phyloP scores from a whole-genome alignment of 2,113 vertebrate species.

The Paracyprichromis sp. region DNA sequence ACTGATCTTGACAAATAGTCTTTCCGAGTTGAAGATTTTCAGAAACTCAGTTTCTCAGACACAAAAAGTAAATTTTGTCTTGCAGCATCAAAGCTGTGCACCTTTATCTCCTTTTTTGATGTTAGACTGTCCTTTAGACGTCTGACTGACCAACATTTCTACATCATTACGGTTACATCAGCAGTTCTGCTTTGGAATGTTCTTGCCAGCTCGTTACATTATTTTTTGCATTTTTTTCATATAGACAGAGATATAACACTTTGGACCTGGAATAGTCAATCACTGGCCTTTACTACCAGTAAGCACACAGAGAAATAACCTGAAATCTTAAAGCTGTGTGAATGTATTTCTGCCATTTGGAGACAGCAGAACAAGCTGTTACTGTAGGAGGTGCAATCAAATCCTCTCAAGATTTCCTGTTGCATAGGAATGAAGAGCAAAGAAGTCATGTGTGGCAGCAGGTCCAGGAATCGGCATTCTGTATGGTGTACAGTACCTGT shows the following conservation, averaged over 20 bases:
- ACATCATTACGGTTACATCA: neutral
- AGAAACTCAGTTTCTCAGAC: neutral
- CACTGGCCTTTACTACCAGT: neutral
- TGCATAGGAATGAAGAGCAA: neutral
- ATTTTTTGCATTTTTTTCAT: neutral
- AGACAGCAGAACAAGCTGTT: neutral
- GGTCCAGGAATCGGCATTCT: neutral
- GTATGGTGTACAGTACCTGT: neutral
- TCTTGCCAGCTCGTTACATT: neutral
- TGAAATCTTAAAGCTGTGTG: rapidly evolving
- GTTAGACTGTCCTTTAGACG: neutral
- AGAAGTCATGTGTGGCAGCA: neutral
- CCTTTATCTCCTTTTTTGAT: neutral
- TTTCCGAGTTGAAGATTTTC: neutral
- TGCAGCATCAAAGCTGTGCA: neutral
- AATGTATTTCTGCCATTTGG: neutral
- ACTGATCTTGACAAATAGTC: neutral
- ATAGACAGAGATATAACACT: neutral
- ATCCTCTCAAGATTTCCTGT: rapidly evolving
- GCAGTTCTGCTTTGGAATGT: neutral
- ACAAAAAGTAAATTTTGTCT: neutral
- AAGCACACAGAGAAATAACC: neutral
- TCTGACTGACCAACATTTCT: neutral
- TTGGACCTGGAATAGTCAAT: neutral
- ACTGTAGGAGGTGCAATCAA: rapidly evolving